These are phyloP conservation scores for Hormaphis cornu DNA, from an alignment of 1,140 invertebrate species.

Conservation along the genomic window DNA sequence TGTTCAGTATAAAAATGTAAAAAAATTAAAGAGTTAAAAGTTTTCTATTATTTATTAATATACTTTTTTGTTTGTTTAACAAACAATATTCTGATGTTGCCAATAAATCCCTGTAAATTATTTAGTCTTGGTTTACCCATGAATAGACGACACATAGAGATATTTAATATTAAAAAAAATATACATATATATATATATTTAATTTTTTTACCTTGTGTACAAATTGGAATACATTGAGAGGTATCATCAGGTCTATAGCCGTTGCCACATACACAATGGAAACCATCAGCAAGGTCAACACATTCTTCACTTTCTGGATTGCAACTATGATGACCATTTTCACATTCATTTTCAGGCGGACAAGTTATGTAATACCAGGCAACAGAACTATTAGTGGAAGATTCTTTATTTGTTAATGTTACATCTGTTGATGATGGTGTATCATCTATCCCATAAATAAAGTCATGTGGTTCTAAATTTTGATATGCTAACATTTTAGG, in stretches of 20 bases:
- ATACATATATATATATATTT: not conserved
- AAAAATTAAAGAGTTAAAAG: too few species aligned
- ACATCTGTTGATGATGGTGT: not conserved
- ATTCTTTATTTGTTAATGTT: not conserved
- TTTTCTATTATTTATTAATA: too few species aligned
- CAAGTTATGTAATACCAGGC: constrained; percentile 47
- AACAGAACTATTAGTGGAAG: constrained; percentile 7
- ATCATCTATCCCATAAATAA: constrained; percentile 6
- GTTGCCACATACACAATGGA: constrained; percentile 73
- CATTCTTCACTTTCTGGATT: constrained; percentile 75
- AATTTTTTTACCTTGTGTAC: constrained; percentile 52
- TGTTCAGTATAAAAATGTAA: too few species aligned
- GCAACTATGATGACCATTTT: constrained; percentile 84
- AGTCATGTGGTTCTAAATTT: constrained; percentile 9
- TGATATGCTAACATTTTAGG: constrained; percentile 29
- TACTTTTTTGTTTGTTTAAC: too few species aligned
- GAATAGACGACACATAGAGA: not conserved
- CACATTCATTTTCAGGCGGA: constrained; percentile 87
- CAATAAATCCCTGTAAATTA: too few species aligned
- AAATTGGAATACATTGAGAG: constrained; percentile 43
- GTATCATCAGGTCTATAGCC: constrained; percentile 57
- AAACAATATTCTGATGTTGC: too few species aligned
- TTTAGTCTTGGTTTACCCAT: too few species aligned
- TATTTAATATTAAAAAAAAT: not conserved
- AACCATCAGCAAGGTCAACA: constrained; percentile 62